A percentile compares a stretch with the other conserved stretches of the same genome.
Conservation (phyloP, 2,888 invertebrate genomes). For the Siphlonurus alternatus region DNA sequence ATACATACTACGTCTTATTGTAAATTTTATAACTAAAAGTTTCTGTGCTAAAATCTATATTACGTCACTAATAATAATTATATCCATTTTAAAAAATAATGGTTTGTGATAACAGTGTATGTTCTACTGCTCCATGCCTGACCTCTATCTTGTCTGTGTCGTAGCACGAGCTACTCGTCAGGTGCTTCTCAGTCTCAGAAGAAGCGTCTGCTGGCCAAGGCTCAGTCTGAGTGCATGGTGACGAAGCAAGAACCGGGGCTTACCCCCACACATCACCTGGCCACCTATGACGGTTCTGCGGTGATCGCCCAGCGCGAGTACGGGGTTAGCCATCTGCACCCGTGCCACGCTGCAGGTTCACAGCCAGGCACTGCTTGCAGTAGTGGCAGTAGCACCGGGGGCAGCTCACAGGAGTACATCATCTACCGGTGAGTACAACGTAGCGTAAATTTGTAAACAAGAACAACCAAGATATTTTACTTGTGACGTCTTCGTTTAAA, state of each 20-base stretch:
- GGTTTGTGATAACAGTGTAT: neutral
- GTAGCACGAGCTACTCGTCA: slow-evolving; percentile 21
- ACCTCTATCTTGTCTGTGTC: neutral
- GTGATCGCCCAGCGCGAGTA: neutral
- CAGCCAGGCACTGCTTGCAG: neutral
- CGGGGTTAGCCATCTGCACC: neutral
- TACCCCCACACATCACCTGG: slow-evolving; percentile 29
- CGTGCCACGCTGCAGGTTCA: neutral
- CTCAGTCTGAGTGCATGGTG: slow-evolving; percentile 48
- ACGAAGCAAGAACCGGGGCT: slow-evolving; percentile 44
- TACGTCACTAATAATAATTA: no score
- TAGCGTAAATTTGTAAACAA: neutral
- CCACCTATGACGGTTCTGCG: slow-evolving; percentile 32
- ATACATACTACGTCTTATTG: no score
- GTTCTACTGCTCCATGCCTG: neutral
- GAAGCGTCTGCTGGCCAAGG: slow-evolving; percentile 74
- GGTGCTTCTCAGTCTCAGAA: slow-evolving; percentile 63
- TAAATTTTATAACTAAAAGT: neutral
- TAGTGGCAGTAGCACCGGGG: slow-evolving; percentile 20
- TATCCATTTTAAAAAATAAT: no score
- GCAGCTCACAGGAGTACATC: slow-evolving; percentile 22
- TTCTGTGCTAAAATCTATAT: neutral
- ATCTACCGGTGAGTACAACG: neutral
- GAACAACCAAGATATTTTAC: neutral
- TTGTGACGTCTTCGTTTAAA: no score